Base-by-base conservation (phyloP, 2,113 vertebrate species). In the Crotalus helleri region DNA sequence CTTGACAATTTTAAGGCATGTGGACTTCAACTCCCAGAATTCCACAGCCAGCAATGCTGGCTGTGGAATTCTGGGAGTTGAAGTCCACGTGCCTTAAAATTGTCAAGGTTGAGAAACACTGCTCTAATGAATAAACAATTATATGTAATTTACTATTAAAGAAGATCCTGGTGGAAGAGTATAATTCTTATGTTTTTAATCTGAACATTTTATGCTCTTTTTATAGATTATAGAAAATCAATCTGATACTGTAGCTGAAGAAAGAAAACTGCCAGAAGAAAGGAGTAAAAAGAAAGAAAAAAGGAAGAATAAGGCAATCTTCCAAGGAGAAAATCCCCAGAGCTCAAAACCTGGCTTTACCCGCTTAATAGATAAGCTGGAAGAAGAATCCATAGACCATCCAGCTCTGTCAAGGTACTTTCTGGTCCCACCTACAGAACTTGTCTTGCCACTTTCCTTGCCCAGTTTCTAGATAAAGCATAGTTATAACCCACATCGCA, bases 351-450 rank as follows among this genome's bases (percentile, higher is more conserved):
- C 54, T 12, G 92, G 46, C 0, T 64, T 90, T 15, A 23, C 92
- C 54, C 58, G 55, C 3, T 97, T 96, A 93, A 95, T 97, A 74
- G 96, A 97, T 9, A 95, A 97, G 89, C 95, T 95, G 0, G 96
- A 96, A 44, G 96, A 97, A 23, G 96, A 97, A 93, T 29, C 90
- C 2, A 12, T 89, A 1, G 96, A 95, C 87, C 92, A 88, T 91
- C 95, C 91, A 61, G 95, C 97, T 69, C 92, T 95, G 90, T 92
- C 90, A 92, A 97, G 98, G 98, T 98, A 97, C 53, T 87, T 92
- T 81, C 59, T 29, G 49, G 86, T 39, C 15, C 55, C 39, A 15
- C 33, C 5, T 8, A 53, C 13, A 12, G 61, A 64, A 90, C 55
- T 33, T 51, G 44, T 87, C 74, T 53, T 44, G 55, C 55, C 81